These are phyloP conservation scores for Drosophila bunnanda DNA, from an alignment of 2,888 invertebrate genomes.

Conservation along the genomic window DNA sequence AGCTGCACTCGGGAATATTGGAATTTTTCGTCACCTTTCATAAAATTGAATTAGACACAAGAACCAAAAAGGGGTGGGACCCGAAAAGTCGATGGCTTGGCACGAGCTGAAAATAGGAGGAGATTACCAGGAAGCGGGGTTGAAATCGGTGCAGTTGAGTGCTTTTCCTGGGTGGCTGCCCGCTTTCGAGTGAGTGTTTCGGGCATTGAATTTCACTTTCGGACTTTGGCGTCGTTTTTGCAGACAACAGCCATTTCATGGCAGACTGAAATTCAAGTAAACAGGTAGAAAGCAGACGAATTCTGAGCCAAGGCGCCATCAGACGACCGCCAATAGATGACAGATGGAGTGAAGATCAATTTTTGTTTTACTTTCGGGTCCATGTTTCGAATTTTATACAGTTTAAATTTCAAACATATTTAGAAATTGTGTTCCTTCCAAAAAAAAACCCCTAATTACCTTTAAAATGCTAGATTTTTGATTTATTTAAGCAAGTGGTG, in stretches of 20 bases:
- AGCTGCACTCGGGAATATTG: conserved; percentile 42
- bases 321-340: conserved; percentile 44
- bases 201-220: conserved; percentile 64
- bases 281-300: conserved; percentile 32
- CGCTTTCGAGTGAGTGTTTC: conserved; percentile 15
- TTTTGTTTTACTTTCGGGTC: neutral
- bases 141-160: conserved; percentile 34
- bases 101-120: conserved; percentile 32
- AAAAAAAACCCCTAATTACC: neutral
- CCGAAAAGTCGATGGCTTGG: conserved; percentile 26
- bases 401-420: too few relatives aligned
- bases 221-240: conserved; percentile 50
- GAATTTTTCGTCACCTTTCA: conserved; percentile 39
- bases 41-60: conserved; percentile 36
- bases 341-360: conserved; percentile 27
- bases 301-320: conserved; percentile 25
- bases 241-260: conserved; percentile 48
- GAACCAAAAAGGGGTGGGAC: conserved; percentile 25
- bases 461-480: neutral
- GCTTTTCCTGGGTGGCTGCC: conserved; percentile 23
- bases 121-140: conserved; percentile 18
- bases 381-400: neutral
- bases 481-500: neutral
- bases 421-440: too few relatives aligned
- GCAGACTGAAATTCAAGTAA: conserved; percentile 37